Base-by-base conservation (phyloP, 2,888 invertebrate genomes). In the Venusia cambrica region DNA sequence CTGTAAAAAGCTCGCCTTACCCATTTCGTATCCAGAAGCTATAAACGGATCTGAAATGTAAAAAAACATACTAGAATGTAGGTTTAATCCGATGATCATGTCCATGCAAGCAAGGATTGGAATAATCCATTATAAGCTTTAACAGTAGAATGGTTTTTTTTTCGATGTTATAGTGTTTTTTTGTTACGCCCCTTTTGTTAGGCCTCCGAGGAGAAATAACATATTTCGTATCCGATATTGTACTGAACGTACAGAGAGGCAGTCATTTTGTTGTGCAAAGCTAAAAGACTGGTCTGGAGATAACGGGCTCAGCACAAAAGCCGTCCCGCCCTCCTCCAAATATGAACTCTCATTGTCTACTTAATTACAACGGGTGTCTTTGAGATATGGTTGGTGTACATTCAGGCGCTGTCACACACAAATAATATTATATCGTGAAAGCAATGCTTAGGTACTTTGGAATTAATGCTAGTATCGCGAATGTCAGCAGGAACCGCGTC, bases 291-390 rank as follows among this genome's bases (percentile, higher is more conserved):
- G 77, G 69, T 58, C 69, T 75, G 73, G 58, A 78, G 81, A 81
- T 80, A 80, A 79, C 80, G 72, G 61, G 70, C 65, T 38, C 48
- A 55, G 57, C 57, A 80, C 80, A 80, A 80, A 74, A 57, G 70
- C 51, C 53, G 49, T 59, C 61, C 65, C 66, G 54, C 71, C 72
- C 68, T 64, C 66, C 61, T 57, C 74, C 72, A 60, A 79, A 80
- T 81, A 79, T 81, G 77, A 80, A 75, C 73, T 71, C 73, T 72
- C 79, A 79, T 83, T 83, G 83, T 83, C 73, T 75, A 78, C 79
- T 81, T 83, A 83, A 83, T 83, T 83, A 83, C 79, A 66, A 69
- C 73, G 79, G 68, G 71, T 76, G 75, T 75, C 75, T 76, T 74
- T 75, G 75, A 76, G 75, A 76, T 76, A 75, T 74, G 69, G 72